Conservation (phyloP, 2,797 vertebrate species). For the Semotilus atromaculatus region DNA sequence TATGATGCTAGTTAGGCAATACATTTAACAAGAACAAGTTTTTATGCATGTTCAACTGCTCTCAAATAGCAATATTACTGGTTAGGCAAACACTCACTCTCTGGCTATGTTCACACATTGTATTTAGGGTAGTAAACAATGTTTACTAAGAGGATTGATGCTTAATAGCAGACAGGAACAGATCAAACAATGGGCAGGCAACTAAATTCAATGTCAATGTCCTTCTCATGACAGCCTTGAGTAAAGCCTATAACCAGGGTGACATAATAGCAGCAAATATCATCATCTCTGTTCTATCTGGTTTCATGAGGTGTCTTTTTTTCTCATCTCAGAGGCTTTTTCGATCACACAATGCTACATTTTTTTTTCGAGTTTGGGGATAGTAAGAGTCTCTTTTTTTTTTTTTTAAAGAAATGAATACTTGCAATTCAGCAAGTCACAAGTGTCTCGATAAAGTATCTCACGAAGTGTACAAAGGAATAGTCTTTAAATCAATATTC, state of each 20-base stretch:
- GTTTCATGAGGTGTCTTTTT: not conserved
- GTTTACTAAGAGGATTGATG: not conserved
- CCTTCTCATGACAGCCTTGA: not conserved
- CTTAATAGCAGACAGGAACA: not conserved
- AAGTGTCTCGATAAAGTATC: too few relatives aligned
- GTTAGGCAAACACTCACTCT: not conserved
- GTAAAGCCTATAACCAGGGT: not conserved
- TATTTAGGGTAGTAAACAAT: not conserved
- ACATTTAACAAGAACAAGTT: not conserved
- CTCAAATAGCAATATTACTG: slow-evolving; percentile 21
- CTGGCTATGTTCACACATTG: not conserved
- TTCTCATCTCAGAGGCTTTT: not conserved
- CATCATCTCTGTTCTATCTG: too few relatives aligned
- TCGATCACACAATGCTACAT: not conserved
- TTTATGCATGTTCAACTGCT: not conserved
- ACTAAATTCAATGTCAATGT: slow-evolving; percentile 11
- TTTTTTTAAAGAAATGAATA: too few relatives aligned
- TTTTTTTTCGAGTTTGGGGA: not conserved
- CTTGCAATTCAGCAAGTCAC: too few relatives aligned
- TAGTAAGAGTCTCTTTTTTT: too few relatives aligned
- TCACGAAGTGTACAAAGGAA: too few relatives aligned
- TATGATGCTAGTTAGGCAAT: not conserved
- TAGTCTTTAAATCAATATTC: too few relatives aligned
- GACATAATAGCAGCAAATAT: not conserved
- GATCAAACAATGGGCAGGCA: not conserved